Base-by-base conservation (phyloP, 2,888 invertebrate species). In the Geotrupes spiniger region DNA sequence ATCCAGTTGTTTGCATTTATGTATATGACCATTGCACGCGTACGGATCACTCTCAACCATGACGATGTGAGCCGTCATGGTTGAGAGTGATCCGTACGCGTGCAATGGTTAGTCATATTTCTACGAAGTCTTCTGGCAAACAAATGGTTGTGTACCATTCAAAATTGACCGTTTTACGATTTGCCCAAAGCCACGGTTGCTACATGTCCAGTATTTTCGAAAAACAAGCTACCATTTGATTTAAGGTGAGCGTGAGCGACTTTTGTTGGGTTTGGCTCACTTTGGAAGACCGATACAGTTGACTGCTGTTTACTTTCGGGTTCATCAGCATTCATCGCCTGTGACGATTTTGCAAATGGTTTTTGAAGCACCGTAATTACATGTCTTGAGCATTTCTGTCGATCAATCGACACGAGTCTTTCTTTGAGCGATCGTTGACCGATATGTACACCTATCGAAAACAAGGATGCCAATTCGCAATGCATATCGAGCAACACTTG, bases 111-210 rank as follows among this genome's bases (percentile, higher is more conserved):
- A 6, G 36, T 56, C 52, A 40, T 10, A 67, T 63, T 69, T 67
- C 67, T 66, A 17, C 46, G 36, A 56, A 49, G 37, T 51, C 51
- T 51, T 54, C 51, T 49, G 56, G 55, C 49, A 58, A 62, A 59
- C 54, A 58, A 58, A 61, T 61, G 50, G 53, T 59, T 42, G 53
- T 59, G 46, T 56, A 58, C 58, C 57, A 62, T 49, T 61, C 57
- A 44, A 56, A 54, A 57, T 61, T 58, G 43, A 58, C 55, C 25
- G 54, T 60, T 54, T 50, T 48, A 52, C 40, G 52, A 39, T 59
- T 15, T 53, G n/a, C 51, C 45, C 51, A 59, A 45, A 38, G 52
- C 43, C 46, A 56, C 50, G 49, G 54, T 62, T 41, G 57, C 56
- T 50, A 59, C 58, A 56, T 60, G 58, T 27, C 55, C 56, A 36